Percentiles rank a stretch among this genome's conserved stretches.
These are phyloP conservation scores for Dryobates pubescens DNA, from an alignment of 2,797 vertebrate species.

Conservation along the genomic window DNA sequence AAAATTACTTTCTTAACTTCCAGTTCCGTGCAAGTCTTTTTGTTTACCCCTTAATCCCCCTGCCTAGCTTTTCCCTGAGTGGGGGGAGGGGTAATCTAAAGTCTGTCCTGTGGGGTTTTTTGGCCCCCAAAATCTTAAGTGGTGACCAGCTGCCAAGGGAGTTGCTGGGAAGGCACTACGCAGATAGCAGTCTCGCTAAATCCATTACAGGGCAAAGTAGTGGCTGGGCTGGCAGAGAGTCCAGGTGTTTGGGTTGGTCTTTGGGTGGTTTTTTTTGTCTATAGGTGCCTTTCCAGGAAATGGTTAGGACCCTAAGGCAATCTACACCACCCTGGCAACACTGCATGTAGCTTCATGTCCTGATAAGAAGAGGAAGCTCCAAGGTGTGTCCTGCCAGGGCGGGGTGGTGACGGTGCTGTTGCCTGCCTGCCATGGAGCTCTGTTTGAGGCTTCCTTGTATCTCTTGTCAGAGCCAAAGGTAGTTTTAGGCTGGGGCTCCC, in stretches of 20 bases:
- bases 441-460: neutral
- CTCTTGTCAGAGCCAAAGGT: neutral
- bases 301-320: neutral
- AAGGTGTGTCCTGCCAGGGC: neutral
- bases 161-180: neutral
- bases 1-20: too few species aligned
- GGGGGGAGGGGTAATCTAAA: too few species aligned
- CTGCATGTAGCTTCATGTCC: neutral
- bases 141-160: neutral
- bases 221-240: neutral
- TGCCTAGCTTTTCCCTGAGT: too few species aligned
- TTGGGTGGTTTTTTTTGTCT: too few species aligned
- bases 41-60: too few species aligned
- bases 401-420: neutral
- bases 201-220: neutral
- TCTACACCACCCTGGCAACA: neutral
- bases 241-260: too few species aligned
- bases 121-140: too few species aligned
- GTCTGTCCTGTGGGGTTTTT: too few species aligned
- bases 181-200: neutral
- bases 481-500: neutral
- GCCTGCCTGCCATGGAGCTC: neutral
- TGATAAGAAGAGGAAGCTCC: neutral
- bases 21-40: too few species aligned
- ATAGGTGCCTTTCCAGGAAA: neutral